These are phyloP conservation scores for Ammodytes dubius DNA, from an alignment of 2,113 vertebrate species.

Conservation along the genomic window DNA sequence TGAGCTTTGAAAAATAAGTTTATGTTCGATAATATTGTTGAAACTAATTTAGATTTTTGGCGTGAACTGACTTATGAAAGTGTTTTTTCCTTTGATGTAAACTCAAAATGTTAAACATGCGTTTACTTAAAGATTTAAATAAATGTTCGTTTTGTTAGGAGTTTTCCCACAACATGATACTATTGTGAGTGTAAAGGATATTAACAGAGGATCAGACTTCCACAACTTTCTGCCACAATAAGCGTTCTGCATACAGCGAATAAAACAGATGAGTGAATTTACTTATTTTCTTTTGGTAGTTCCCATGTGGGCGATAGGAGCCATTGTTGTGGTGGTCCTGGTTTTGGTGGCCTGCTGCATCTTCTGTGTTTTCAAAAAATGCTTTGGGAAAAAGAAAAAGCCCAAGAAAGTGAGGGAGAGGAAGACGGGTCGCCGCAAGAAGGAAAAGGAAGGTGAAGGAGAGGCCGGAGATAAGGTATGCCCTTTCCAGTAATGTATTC, in stretches of 20 bases:
- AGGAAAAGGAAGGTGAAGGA: constrained; percentile 71
- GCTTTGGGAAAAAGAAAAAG: constrained; percentile 86
- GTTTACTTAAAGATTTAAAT: background rate
- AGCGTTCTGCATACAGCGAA: background rate
- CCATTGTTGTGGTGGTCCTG: constrained; percentile 86
- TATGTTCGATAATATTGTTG: background rate
- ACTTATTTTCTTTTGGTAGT: constrained; percentile 75
- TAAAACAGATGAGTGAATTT: background rate
- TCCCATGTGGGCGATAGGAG: constrained; percentile 89
- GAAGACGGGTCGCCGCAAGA: constrained; percentile 85
- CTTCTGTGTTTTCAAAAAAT: constrained; percentile 89
- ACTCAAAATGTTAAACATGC: background rate
- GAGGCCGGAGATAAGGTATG: constrained; percentile 76
- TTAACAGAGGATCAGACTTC: background rate
- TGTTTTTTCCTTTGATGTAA: constrained; percentile 7
- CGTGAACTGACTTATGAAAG: constrained; percentile 15
- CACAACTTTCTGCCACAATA: background rate
- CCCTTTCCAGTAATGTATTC: background rate
- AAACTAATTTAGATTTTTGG: background rate
- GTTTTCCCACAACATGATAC: background rate
- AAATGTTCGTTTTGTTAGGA: background rate
- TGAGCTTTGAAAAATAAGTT: constrained; percentile 9
- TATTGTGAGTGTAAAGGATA: background rate
- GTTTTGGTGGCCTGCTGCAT: constrained; percentile 84
- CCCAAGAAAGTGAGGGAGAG: constrained; percentile 89